Base-by-base conservation (phyloP, 92 coral and sea anemone species). In the Porites lobata region DNA sequence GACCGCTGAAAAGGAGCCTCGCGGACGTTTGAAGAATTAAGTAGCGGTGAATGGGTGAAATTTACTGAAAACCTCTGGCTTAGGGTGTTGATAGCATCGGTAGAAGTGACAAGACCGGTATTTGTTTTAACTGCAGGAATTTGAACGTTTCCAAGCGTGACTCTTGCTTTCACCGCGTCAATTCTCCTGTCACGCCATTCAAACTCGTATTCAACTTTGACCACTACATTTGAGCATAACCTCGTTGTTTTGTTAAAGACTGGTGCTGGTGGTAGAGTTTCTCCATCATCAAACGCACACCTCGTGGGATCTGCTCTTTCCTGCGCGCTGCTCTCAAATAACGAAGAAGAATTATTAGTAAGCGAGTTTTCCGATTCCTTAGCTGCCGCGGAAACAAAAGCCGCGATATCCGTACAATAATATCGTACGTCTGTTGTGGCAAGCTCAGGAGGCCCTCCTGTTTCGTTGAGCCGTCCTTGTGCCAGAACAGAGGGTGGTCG, bases 221-320 rank as follows among this genome's bases (percentile, higher is more conserved):
- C 78, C 6, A 95, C 99, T 52, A 94, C 98, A 51, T 94, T 94
- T 7, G 96, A 87, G 71, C 99, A 97, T 22, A 65, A 82, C 19
- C 86, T 71, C 17, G 93, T 85, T 58, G 87, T 92, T 80, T 77
- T 89, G 87, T 97, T 82, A 72, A 92, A 94, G n/a, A 20, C 47
- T 1, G 99, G 99, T 54, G 86, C 88, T 8, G 97, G 98, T 51
- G 99, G 99, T 26, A 91, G 76, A 68, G 93, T 91, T 65, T 93
- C 87, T 38, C 94, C 95, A 67, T 94, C 98, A 54, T 97, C 99
- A 87, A 95, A 95, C 32, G 51, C 84, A 61, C 99, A 97, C 71
- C 98, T 86, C 87, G 76, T 78, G 6, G 20, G 67, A n/a, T 77
- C 17, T 59, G 72, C 57, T 54, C 4, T 70, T 21, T 72, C 61